phyloP scores from a whole-genome alignment of 1,140 invertebrate genomes.

The Adelges cooleyi region DNA sequence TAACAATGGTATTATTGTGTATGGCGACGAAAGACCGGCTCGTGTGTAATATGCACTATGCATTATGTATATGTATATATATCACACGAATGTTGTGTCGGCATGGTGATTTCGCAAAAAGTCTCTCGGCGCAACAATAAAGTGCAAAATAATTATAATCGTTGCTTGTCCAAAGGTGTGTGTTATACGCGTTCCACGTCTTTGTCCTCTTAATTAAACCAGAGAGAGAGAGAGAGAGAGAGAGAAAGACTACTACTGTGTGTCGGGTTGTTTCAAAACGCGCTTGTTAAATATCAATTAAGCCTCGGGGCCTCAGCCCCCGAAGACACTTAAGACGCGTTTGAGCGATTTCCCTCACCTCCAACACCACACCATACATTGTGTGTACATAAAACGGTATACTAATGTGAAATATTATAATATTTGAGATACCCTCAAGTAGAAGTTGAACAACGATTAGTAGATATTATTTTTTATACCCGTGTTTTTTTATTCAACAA shows the following conservation, averaged over 20 bases:
- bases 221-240: neutral
- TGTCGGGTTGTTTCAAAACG: neutral
- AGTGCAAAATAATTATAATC: slow-evolving; percentile 4
- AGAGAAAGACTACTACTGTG: neutral
- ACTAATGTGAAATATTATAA: too few relatives aligned
- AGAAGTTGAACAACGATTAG: too few relatives aligned
- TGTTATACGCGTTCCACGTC: neutral
- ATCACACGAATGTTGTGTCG: neutral
- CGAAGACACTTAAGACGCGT: too few relatives aligned
- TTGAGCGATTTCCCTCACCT: too few relatives aligned
- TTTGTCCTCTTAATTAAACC: slow-evolving; percentile 5
- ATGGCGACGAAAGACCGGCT: neutral
- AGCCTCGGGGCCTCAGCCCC: neutral
- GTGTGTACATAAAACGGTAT: too few relatives aligned
- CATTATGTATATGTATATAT: neutral
- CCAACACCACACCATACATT: too few relatives aligned
- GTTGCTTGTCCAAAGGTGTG: neutral
- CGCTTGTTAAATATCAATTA: slow-evolving; percentile 14
- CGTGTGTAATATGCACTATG: slow-evolving; percentile 9
- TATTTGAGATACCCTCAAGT: too few relatives aligned
- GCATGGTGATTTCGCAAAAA: slow-evolving; percentile 18
- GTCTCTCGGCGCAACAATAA: neutral
- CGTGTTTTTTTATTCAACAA: too few relatives aligned
- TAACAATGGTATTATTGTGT: slow-evolving; percentile 20
- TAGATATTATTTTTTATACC: too few relatives aligned